Conservation (phyloP, 2,797 vertebrate genomes). For the Macroramphosus scolopax region DNA sequence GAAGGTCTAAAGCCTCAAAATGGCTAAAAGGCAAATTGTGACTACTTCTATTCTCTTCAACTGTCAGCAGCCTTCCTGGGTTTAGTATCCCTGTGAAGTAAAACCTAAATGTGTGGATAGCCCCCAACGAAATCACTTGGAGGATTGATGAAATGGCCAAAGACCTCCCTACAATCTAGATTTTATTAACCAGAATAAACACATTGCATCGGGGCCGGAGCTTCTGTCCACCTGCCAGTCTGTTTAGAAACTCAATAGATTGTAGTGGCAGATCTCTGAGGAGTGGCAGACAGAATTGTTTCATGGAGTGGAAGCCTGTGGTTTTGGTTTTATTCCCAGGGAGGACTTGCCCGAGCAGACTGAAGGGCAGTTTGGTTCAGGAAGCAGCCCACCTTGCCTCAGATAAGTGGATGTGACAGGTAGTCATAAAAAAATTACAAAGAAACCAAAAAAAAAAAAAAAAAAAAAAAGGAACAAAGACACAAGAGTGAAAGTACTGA, state of each 20-base stretch:
- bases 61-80: conserved; percentile 36
- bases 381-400: conserved; percentile 58
- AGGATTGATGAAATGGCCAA: conserved; percentile 45
- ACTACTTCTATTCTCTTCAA: conserved; percentile 31
- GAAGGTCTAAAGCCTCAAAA: conserved; percentile 6
- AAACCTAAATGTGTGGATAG: conserved; percentile 32
- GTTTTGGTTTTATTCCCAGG: conserved; percentile 70
- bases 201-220: conserved; percentile 34
- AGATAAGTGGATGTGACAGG: conserved; percentile 72
- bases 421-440: conserved; percentile 34
- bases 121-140: conserved; percentile 24
- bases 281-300: conserved; percentile 67
- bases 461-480: conserved; percentile 51
- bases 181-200: conserved; percentile 64
- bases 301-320: conserved; percentile 71
- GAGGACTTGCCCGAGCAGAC: conserved; percentile 57
- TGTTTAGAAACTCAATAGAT: conserved; percentile 66
- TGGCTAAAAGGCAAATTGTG: conserved; percentile 31
- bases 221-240: conserved; percentile 53
- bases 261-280: conserved; percentile 63
- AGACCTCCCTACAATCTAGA: conserved; percentile 44
- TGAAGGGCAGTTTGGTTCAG: conserved; percentile 71
- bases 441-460: conserved; percentile 4
- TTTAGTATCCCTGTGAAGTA: conserved; percentile 24
- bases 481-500: conserved; percentile 54